Evolutionary conservation across 2,888 invertebrate species (phyloP).

Genomic region (Luffia ferchaultella): DNA sequence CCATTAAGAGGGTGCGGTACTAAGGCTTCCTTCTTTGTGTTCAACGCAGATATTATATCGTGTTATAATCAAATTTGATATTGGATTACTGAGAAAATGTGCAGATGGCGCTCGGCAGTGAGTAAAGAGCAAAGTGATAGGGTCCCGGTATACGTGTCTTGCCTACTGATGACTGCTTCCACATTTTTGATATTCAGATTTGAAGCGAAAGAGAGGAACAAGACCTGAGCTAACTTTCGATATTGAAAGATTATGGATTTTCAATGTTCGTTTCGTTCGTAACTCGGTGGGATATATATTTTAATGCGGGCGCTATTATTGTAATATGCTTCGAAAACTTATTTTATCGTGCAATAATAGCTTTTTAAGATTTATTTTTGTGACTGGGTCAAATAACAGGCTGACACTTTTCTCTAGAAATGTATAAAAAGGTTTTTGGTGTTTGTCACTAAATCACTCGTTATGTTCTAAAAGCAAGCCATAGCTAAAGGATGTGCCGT

Average conservation of each 20-base stretch:
- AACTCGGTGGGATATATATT: no score
- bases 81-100: constrained; percentile 56
- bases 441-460: no score
- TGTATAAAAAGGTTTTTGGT: no score
- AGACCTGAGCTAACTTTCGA: constrained; percentile 59
- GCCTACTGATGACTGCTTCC: constrained; percentile 59
- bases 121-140: constrained; percentile 64
- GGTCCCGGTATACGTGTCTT: constrained; percentile 61
- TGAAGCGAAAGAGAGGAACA: constrained; percentile 48
- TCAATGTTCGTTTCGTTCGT: constrained; percentile 32
- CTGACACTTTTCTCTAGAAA: no score
- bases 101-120: constrained; percentile 60
- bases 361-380: no score
- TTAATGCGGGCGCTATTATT: no score
- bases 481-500: no score
- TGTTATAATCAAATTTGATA: constrained; percentile 52
- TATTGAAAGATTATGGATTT: constrained; percentile 66
- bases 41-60: neutral
- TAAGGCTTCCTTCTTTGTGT: neutral
- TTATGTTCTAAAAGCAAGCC: no score
- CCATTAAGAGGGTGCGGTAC: neutral
- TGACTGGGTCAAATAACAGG: no score
- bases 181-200: constrained; percentile 65
- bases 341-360: no score
- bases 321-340: no score